Base-by-base conservation (phyloP, 1,140 invertebrate species). In the Bombus confusus region DNA sequence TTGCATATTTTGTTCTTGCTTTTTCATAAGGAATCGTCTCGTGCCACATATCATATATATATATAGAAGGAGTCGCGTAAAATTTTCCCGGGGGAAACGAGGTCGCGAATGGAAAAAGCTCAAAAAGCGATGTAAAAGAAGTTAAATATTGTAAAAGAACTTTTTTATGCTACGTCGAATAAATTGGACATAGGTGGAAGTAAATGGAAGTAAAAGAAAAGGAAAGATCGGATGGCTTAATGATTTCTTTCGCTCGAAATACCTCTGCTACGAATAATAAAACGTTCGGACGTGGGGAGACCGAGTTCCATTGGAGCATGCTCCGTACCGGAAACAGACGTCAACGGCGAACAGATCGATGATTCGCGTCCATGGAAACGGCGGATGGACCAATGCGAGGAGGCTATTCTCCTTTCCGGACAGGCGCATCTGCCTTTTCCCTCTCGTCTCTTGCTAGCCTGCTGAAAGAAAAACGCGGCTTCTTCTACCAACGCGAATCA, bases 281-380 rank as follows among this genome's bases (percentile, higher is more conserved):
- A 86, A 79, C 34, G 59, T 37, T 41, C 8, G 57, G 37, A 81
- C 52, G 73, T 72, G 52, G 59, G 79, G 25, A 88, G 37, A 43
- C 69, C 72, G 74, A 77, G 84, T 82, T 78, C 80, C 85, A 87
- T 89, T 80, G 86, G 92, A 92, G 91, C 92, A 92, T 92, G 92
- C 92, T 92, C 92, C 66, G 92, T 92, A 83, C 87, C 86, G 86
- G 89, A 90, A 86, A 88, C 80, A 91, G 90, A 91, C 91, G 91
- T 91, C 91, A 91, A 86, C 90, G 90, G 86, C 88, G 87, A 92
- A 87, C 92, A 93, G 92, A 94, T 94, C 94, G 93, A 95, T 95
- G 86, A 86, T 88, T 85, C 80, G 93, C 93, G 91, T 92, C 94
- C 94, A 95, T 95, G 94, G 94, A 94, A 93, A 95, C 93, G 92